Base-by-base conservation (phyloP, 2,888 invertebrate species). In the Sinhomidia bicolor region DNA sequence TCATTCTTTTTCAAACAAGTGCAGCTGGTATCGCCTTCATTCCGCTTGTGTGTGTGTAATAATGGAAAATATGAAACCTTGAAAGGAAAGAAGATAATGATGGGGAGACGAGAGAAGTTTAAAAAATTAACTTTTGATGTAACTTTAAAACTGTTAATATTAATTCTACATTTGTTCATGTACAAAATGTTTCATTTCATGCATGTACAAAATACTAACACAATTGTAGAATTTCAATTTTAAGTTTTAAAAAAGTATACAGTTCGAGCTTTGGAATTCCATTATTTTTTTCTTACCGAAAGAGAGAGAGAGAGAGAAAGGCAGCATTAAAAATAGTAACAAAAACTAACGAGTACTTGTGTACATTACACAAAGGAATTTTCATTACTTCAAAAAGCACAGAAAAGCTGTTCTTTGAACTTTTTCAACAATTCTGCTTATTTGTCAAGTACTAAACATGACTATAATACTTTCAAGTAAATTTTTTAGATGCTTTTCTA, bases 1-100 rank as follows among this genome's bases (percentile, higher is more conserved):
- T 83, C 83, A 83, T 51, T 74, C 57, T 23, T 10, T 71, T 57
- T n/a, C 20, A 74, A 83, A 44, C 44, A 74, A 82, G 20, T 71
- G 36, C 83, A 83, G 83, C 83, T 83, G 83, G 36, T 83, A 36
- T 83, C 83, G 17, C 71, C 32, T 65, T 82, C 23, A 65, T 41
- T 36, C 62, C 32, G 12, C 36, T 9, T 17, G 6, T 14, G 17
- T n/a, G 17, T 54, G n/a, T n/a, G 1, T 54, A 54, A 17, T 17
- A 7, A 54, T 17, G n/a, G n/a, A n/a, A n/a, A n/a, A n/a, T n/a
- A n/a, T n/a, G n/a, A n/a, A n/a, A n/a, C n/a, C n/a, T n/a, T n/a
- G n/a, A n/a, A n/a, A n/a, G n/a, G n/a, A n/a, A n/a, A n/a, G n/a
- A n/a, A n/a, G n/a, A 47, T 9, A 47, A 47, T 47, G 47, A 47